These are phyloP conservation scores for Ferdinandea cuprea DNA, from an alignment of 2,888 invertebrate species.

Conservation along the genomic window DNA sequence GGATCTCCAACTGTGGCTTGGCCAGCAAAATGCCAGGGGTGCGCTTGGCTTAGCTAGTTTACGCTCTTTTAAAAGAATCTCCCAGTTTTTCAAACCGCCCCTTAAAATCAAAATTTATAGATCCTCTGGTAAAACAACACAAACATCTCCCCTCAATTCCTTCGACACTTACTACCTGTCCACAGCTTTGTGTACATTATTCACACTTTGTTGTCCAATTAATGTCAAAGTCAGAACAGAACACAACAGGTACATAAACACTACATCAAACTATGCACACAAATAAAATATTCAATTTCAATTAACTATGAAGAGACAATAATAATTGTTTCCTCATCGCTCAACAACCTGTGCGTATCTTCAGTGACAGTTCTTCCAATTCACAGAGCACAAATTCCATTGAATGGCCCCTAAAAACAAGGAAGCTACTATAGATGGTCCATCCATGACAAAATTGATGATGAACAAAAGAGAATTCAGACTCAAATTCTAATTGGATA, in stretches of 20 bases:
- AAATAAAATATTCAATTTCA: conserved; percentile 28
- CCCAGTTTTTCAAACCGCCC: no score
- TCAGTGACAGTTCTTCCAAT: conserved; percentile 18
- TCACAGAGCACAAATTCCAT: conserved; percentile 12
- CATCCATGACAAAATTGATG: conserved; percentile 26
- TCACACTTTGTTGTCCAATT: conserved; percentile 27
- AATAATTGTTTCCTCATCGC: background rate
- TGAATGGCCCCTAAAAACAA: conserved; percentile 1
- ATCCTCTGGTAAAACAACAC: no score
- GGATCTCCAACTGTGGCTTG: no score
- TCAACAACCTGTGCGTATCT: conserved; percentile 4
- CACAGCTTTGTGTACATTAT: background rate
- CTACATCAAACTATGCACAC: background rate
- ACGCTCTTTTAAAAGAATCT: no score
- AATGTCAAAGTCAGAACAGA: conserved; percentile 22
- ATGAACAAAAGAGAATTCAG: conserved; percentile 23
- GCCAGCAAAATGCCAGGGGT: no score
- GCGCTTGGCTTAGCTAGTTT: no score
- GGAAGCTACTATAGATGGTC: conserved; percentile 10
- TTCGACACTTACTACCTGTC: no score
- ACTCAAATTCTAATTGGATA: conserved; percentile 59
- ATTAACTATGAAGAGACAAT: conserved; percentile 1
- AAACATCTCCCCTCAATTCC: no score
- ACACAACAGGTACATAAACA: background rate
- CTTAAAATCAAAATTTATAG: no score